These are phyloP conservation scores for Apis cerana DNA, from an alignment of 1,140 invertebrate species.

Conservation along the genomic window DNA sequence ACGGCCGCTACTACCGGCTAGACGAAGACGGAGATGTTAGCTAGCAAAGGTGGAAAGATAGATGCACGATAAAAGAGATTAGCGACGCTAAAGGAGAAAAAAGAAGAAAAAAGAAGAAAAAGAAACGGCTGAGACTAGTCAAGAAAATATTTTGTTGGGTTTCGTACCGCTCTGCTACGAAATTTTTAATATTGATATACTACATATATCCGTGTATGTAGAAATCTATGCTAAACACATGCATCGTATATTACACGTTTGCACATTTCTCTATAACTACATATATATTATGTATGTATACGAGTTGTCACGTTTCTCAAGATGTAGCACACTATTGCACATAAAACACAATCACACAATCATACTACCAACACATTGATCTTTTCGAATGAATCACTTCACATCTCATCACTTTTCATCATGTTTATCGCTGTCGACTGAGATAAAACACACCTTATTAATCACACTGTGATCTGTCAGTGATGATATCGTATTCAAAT, in stretches of 20 bases:
- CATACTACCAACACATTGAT: not conserved
- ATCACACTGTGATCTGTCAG: not conserved
- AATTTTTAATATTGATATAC: not conserved
- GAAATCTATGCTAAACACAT: not conserved
- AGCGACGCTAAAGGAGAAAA: not conserved
- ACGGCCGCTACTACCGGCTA: not conserved
- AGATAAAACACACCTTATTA: not conserved
- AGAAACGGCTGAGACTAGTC: constrained; percentile 2
- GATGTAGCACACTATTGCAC: not conserved
- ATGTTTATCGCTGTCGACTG: not conserved
- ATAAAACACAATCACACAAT: not conserved
- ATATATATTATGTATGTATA: not conserved
- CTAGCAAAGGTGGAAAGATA: not conserved
- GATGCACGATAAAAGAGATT: not conserved
- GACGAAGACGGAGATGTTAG: not conserved
- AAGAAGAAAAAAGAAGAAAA: not conserved
- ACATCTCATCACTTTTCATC: constrained; percentile 14
- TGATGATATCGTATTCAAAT: not conserved
- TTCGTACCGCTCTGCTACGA: constrained; percentile 13
- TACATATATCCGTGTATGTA: not conserved
- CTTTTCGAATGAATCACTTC: not conserved
- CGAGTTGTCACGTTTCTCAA: not conserved
- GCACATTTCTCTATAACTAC: not conserved
- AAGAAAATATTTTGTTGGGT: constrained; percentile 10
- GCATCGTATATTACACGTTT: not conserved